phyloP scores from a whole-genome alignment of 92 coral and sea anemone species.

The Phenganax subtilis region DNA sequence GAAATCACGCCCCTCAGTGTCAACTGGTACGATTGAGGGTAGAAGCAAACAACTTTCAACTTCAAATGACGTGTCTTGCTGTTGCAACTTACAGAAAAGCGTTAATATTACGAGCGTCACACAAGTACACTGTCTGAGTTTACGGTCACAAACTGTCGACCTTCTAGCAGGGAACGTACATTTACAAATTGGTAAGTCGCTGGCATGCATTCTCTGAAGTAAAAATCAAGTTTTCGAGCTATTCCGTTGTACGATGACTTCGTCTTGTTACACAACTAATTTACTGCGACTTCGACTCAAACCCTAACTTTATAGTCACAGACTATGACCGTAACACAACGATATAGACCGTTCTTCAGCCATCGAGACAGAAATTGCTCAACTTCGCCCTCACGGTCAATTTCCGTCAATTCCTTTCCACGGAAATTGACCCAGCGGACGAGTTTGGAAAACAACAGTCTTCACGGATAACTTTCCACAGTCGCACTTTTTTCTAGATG shows the following conservation, averaged over 20 bases:
- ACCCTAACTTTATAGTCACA: too few species aligned
- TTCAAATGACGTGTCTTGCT: background rate
- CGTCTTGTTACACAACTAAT: too few species aligned
- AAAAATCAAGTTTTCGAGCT: background rate
- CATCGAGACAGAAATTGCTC: too few species aligned
- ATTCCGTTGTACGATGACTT: background rate
- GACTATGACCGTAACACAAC: too few species aligned
- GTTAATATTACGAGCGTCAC: constrained; percentile 21
- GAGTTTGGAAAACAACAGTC: background rate
- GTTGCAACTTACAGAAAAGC: too few species aligned
- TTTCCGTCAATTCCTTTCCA: too few species aligned
- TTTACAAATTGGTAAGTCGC: constrained; percentile 26
- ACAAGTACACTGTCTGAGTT: constrained; percentile 26
- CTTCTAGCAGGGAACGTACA: constrained; percentile 30
- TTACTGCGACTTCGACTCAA: too few species aligned
- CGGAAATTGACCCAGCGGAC: too few species aligned
- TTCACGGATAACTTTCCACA: background rate
- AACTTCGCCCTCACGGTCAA: too few species aligned
- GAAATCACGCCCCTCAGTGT: too few species aligned
- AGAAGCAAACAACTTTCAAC: background rate
- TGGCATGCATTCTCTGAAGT: background rate
- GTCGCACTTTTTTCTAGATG: background rate
- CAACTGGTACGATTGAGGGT: too few species aligned
- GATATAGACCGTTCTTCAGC: too few species aligned
- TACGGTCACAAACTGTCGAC: constrained; percentile 31